These are phyloP conservation scores for Actinernus sp. DNA, from an alignment of 92 coral and sea anemone species.

Conservation along the genomic window DNA sequence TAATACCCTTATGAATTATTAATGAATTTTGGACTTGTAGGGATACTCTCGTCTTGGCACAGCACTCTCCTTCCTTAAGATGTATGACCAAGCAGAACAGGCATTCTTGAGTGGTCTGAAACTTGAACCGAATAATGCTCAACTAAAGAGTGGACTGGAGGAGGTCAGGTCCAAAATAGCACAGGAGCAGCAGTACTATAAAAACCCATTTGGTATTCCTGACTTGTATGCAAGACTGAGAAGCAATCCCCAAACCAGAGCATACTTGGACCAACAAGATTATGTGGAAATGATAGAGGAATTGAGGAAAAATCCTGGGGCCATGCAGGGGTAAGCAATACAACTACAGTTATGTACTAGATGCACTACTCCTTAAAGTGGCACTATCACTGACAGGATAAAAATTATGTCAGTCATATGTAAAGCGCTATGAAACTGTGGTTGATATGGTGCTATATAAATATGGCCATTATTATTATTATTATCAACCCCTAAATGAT, in stretches of 20 bases:
- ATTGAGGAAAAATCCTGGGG: constrained; percentile 68
- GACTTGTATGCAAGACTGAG: constrained; percentile 69
- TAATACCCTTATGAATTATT: too few species aligned
- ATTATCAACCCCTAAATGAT: too few species aligned
- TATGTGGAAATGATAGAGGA: constrained; percentile 59
- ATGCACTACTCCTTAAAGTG: too few species aligned
- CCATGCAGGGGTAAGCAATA: constrained; percentile 78
- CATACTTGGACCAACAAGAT: constrained; percentile 79
- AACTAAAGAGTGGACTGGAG: constrained; percentile 81
- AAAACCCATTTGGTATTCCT: constrained; percentile 84
- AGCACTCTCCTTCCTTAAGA: constrained; percentile 81
- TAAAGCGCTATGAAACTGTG: too few species aligned
- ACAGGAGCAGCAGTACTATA: constrained; percentile 47
- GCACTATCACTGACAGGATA: too few species aligned
- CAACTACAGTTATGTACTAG: too few species aligned
- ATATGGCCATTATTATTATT: too few species aligned
- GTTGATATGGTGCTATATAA: too few species aligned
- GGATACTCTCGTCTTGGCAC: constrained; percentile 98
- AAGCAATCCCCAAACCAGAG: constrained; percentile 84
- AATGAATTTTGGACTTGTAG: too few species aligned
- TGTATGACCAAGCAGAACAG: constrained; percentile 76
- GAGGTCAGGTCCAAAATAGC: constrained; percentile 39
- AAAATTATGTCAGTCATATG: too few species aligned
- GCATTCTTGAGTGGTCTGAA: constrained; percentile 79
- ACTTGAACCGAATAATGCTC: constrained; percentile 89